Percentiles rank a stretch among this genome's conserved stretches.
phyloP scores from a whole-genome alignment of 1,140 invertebrate species.

The Drosophila oshimai region DNA sequence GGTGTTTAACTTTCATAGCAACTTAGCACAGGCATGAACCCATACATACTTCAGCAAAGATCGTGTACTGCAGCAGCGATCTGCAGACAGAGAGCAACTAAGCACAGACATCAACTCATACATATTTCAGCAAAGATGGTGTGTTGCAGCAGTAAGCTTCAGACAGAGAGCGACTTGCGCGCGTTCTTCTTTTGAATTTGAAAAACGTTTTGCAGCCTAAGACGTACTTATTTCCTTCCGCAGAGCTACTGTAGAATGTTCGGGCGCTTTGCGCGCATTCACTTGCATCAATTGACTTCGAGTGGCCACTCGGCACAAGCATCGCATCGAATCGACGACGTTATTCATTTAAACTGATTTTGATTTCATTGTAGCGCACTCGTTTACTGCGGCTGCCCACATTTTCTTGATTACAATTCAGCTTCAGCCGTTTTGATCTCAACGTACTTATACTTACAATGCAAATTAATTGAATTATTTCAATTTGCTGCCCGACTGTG shows the following conservation, averaged over 20 bases:
- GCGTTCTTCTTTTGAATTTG: not conserved
- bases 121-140: no score
- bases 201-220: not conserved
- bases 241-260: not conserved
- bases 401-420: constrained; percentile 72
- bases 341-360: constrained; percentile 12
- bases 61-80: not conserved
- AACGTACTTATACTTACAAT: constrained; percentile 74
- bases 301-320: constrained; percentile 4
- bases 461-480: constrained; percentile 81
- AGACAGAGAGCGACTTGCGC: not conserved
- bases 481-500: constrained; percentile 51
- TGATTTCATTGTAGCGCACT: constrained; percentile 44
- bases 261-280: not conserved
- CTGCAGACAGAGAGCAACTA: no score
- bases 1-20: no score
- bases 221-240: not conserved
- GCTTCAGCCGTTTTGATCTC: no score
- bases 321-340: no score
- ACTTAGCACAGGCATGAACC: no score
- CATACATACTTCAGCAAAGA: not conserved
- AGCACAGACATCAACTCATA: no score
- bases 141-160: not conserved
- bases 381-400: constrained; percentile 60
- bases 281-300: constrained; percentile 7